Evolutionary conservation across 2,797 vertebrate species (phyloP), one percentile per base, ranked within the genome.

Genomic region (Malurus splendens): DNA sequence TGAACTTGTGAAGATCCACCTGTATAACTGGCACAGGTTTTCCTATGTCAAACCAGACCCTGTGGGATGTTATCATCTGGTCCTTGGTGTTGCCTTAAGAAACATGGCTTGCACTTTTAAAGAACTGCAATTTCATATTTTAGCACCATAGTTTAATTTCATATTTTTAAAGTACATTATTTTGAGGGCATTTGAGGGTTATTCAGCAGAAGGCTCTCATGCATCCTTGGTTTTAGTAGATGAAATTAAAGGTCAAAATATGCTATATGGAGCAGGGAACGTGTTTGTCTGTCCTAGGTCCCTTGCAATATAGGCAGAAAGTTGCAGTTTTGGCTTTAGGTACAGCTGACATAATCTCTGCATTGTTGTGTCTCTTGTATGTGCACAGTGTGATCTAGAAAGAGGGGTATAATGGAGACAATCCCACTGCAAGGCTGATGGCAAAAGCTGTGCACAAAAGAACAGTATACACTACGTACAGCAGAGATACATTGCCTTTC

Each of bases 321-420:
- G 56, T 54, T 86, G 90, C 87, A 75, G 68, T 15, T 92, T 90
- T 89, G 83, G 90, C 93, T 81, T 90, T 95, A 92, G 90, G 81
- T 82, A 75, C 59, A 90, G 92, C 92, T 95, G 92, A 94, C 92
- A 88, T 84, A 30, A 79, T 82, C 88, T 81, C 82, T 93, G 87
- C 92, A 92, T 95, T 95, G 93, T 95, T 90, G 39, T 66, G 66
- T 59, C 94, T 87, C 91, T 88, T 93, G 90, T 90, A 92, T 51
- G 92, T 91, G 92, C 76, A 62, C 90, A 90, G 94, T 0, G 1
- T 39, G 84, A 73, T 95, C 95, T 95, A 93, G 95, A 95, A 95
- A 93, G 91, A 0, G 1, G 81, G 55, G 47, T 82, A 94, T 81
- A 95, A 92, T 94, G 92, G 90, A 85, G 86, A 95, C 91, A 95